phyloP scores from a whole-genome alignment of 2,113 vertebrate species.

The Phrynosoma platyrhinos region DNA sequence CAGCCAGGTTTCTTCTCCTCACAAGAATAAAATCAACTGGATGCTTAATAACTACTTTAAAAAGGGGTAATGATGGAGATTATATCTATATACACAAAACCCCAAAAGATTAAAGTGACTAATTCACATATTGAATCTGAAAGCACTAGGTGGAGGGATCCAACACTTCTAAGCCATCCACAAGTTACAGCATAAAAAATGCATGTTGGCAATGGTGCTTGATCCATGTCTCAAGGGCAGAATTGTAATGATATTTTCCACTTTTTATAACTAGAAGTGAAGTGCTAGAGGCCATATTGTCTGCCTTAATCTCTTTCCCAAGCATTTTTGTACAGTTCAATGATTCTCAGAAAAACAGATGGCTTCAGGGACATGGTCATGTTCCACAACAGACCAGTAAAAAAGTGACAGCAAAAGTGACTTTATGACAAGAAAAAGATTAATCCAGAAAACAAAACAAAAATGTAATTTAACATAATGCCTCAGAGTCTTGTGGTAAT shows the following conservation, averaged over 20 bases:
- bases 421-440: neutral
- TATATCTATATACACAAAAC: neutral
- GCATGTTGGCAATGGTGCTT: conserved; percentile 21
- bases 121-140: conserved; percentile 11
- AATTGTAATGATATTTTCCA: conserved; percentile 23
- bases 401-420: conserved; percentile 5
- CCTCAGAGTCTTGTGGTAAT: neutral
- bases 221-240: conserved; percentile 26
- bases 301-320: conserved; percentile 24
- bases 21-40: neutral
- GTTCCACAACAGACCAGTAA: neutral
- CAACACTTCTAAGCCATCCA: conserved; percentile 33
- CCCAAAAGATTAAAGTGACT: rapidly evolving
- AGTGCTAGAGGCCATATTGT: conserved; percentile 35
- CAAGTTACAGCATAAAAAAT: conserved; percentile 44
- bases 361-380: neutral
- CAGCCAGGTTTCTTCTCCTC: neutral
- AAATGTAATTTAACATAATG: conserved; percentile 2
- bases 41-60: neutral
- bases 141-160: conserved; percentile 5
- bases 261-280: conserved; percentile 38
- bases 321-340: neutral
- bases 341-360: conserved; percentile 22
- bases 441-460: conserved; percentile 12
- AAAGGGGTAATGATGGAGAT: neutral